Percentiles rank a stretch among this genome's conserved stretches.
These are phyloP conservation scores for Taxidea taxus DNA, from an alignment of 2,113 vertebrate genomes.

Conservation along the genomic window DNA sequence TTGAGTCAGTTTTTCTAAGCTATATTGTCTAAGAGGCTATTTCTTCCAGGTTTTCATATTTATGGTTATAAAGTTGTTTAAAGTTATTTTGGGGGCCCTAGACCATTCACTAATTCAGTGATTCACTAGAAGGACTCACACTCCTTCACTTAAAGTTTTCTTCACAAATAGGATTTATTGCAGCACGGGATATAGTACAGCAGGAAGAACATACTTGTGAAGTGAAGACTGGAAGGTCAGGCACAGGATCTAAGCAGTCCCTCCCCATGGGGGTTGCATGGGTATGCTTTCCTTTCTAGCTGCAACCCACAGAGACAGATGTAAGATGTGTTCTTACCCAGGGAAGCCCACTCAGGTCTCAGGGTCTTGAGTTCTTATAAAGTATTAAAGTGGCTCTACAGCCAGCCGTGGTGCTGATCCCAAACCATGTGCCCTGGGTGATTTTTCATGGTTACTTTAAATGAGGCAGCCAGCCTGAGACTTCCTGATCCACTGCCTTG, in stretches of 20 bases:
- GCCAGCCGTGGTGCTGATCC: not conserved
- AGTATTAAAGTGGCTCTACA: not conserved
- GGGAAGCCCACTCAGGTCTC: not conserved
- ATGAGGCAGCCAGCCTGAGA: no score
- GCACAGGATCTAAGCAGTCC: not conserved
- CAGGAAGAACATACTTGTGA: fast-evolving
- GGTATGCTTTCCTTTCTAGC: not conserved
- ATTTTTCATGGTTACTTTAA: not conserved
- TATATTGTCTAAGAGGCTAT: not conserved
- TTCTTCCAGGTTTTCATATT: not conserved
- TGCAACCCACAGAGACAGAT: not conserved
- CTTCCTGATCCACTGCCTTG: not conserved
- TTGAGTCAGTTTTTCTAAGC: not conserved
- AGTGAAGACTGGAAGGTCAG: not conserved
- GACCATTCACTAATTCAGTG: not conserved
- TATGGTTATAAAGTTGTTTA: not conserved
- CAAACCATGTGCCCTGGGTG: no score
- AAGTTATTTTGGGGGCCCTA: not conserved
- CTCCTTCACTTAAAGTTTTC: no score
- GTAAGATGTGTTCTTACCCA: not conserved
- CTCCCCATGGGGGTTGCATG: fast-evolving
- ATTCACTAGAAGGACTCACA: not conserved
- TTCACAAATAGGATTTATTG: not conserved
- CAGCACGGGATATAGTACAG: not conserved
- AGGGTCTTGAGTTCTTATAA: not conserved